Base-by-base conservation (phyloP, 2,888 invertebrate species). In the Drosophila affinis region DNA sequence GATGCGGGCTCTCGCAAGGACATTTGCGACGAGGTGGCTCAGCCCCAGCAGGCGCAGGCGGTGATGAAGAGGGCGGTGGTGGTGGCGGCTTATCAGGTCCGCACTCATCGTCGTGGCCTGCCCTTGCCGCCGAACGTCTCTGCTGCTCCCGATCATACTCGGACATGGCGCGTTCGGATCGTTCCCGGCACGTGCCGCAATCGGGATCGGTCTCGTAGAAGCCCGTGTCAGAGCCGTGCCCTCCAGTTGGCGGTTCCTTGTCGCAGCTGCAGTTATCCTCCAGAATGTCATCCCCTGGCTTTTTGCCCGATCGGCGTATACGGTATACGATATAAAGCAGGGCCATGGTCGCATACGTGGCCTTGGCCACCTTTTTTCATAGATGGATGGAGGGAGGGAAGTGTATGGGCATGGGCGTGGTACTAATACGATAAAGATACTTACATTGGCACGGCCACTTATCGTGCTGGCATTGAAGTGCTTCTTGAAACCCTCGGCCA, bases 401-500 rank as follows among this genome's bases (percentile, higher is more conserved):
- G n/a, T n/a, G 12, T 6, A 9, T 17, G 6, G 9, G n/a, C 3
- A 21, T 3, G 24, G 14, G 12, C 12, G 12, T 12, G 17, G 24
- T 3, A 6, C 7, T 24, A 12, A 6, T 14, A 12, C 7, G n/a
- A 4, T n/a, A 3, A 17, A 9, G 6, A 3, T 4, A 17, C 87
- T 86, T 72, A 90, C 89, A 64, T 89, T 89, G 52, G 89, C 89
- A 18, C 89, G 87, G 21, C 89, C 89, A 32, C 67, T 80, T 24
- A 77, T 10, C 9, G 89, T 90, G 32, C 62, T 77, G 72, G 80
- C 77, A 61, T 89, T 78, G 39, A 89, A 89, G 48, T 81, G 49
- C 7, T 67, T 74, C 48, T 71, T 72, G 34, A 86, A 81, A 24
- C 77, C 68, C 27, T 77, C 85, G 51, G 80, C 62, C 82, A 85